A percentile compares a stretch with the other conserved stretches of the same genome.
Conservation (phyloP, 2,113 vertebrate species). For the Erpornis zantholeuca region DNA sequence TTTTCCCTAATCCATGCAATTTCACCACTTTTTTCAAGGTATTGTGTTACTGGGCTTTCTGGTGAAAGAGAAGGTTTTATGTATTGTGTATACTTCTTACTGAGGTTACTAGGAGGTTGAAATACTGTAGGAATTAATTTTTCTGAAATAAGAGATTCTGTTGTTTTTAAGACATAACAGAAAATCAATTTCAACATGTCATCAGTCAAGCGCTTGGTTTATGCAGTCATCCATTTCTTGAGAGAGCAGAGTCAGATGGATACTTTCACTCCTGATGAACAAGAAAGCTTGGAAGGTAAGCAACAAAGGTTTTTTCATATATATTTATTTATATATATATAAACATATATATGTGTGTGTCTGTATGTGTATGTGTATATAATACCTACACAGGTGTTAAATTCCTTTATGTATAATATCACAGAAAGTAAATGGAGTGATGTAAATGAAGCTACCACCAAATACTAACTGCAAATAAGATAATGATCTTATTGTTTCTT, state of each 20-base stretch:
- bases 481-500: background rate
- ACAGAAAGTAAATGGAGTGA: background rate
- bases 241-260: slow-evolving; percentile 92
- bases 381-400: background rate
- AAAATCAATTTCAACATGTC: slow-evolving; percentile 81
- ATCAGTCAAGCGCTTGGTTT: slow-evolving; percentile 90
- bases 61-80: background rate
- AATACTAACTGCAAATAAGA: background rate
- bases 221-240: slow-evolving; percentile 94
- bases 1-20: background rate
- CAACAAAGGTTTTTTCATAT: background rate
- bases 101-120: background rate
- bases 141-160: background rate
- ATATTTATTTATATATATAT: background rate
- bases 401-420: background rate
- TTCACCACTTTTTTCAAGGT: background rate
- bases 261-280: slow-evolving; percentile 90
- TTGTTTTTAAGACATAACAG: slow-evolving; percentile 53
- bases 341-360: background rate
- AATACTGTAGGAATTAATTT: background rate
- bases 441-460: background rate
- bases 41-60: rapidly evolving
- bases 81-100: background rate
- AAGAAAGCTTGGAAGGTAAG: slow-evolving; percentile 97
- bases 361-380: background rate